Base-by-base conservation (phyloP, 1,140 invertebrate genomes). In the Maniola jurtina region DNA sequence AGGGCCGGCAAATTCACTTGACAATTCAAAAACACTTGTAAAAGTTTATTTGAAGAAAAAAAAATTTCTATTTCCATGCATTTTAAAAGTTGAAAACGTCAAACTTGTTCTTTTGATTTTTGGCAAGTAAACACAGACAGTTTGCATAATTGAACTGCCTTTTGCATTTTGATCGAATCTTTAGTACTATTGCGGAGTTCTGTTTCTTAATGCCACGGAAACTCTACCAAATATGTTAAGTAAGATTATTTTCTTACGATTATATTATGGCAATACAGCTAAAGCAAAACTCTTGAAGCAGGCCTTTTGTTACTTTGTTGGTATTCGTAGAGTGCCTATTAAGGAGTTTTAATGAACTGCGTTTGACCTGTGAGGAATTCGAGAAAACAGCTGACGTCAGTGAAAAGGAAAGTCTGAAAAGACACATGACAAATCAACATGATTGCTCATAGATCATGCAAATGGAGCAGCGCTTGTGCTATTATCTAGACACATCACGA, bases 401-500 rank as follows among this genome's bases (percentile, higher is more conserved):
- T 68, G 78, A 78, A 79, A 83, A 74, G 77, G 80, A 82, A 82
- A 83, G 78, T 78, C 64, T 67, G 62, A 78, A 77, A 75, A 73
- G 68, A 72, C 61, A 75, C 65, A 77, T 73, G 71, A 71, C 74
- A 75, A 79, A 76, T 74, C 71, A 70, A 69, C 69, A 73, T 80
- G 77, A 83, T 81, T 75, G 77, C 72, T 78, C 71, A 72, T 72
- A 81, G 76, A 76, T 82, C 74, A 80, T 79, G 73, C 76, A 81
- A 78, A 79, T 78, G 76, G 77, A 80, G 72, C 73, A 63, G 70
- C 71, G 64, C 74, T 75, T 67, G 72, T 72, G 61, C 64, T 80
- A 83, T 78, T 80, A 81, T 79, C 66, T 79, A 79, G 82, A 84
- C 72, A 76, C 73, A 81, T 81, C 79, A 84, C 76, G 76, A 81